Base-by-base conservation (phyloP, 2,113 vertebrate genomes). In the Atrichornis clamosus region DNA sequence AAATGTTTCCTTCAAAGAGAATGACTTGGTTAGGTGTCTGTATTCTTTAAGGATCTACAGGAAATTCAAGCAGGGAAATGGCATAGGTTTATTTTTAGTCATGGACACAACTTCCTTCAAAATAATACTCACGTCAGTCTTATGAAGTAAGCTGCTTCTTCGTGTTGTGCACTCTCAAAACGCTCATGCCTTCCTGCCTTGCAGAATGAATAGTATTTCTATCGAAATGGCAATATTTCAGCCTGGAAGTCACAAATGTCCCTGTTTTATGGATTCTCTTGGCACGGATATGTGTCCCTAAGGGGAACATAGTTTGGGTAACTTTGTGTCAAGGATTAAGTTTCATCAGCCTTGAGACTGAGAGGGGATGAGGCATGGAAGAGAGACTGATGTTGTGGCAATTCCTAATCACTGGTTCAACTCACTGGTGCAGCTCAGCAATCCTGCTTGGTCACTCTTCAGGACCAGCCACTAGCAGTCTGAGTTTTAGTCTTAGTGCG, bases 11-110 rank as follows among this genome's bases (percentile, higher is more conserved):
- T 91, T 97, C 95, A 87, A 94, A 95, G 56, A 84, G 77, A 91
- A 91, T 65, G 26, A 41, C 73, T 94, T 92, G 65, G 32, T 95
- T 68, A 30, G 30, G n/a, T 80, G 62, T 82, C 73, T 75, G 73
- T 94, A 70, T n/a, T 84, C 88, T 72, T 90, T 81, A 84, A 88
- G 94, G 85, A 50, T 64, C 65, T 78, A 42, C 90, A 94, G 96
- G 96, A 96, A 97, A 79, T 96, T 92, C 83, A 84, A 87, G 73
- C 28, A 89, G 65, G 86, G 64, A 96, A 96, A 90, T 1, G 3
- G 37, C 62, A 67, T 33, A 39, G 37, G n/a, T 84, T 93, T 96
- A 92, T 95, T 94, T 96, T 94, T 90, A 91, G 93, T 42, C 62
- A 72, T 50, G 83, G 80, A 76, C 76, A 87, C 7, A 8, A 78